phyloP scores from a whole-genome alignment of 2,797 vertebrate genomes.

The Mormyrops attenuatus region DNA sequence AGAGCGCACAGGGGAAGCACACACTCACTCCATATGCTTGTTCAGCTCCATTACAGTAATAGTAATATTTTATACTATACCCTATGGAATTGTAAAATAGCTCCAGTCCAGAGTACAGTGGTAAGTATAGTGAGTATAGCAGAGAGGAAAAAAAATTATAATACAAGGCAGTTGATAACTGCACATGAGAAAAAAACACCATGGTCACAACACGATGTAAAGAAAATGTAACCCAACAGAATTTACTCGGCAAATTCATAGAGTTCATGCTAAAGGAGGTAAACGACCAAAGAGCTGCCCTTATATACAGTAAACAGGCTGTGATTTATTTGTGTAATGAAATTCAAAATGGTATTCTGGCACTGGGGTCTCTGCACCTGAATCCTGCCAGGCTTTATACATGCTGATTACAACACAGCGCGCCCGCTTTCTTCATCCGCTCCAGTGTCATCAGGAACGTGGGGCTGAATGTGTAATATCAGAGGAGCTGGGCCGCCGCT shows the following conservation, averaged over 20 bases:
- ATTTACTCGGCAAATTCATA: conserved; percentile 48
- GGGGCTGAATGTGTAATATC: conserved; percentile 60
- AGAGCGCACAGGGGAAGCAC: conserved; percentile 75
- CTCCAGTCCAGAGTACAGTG: conserved; percentile 61
- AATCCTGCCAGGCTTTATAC: conserved; percentile 46
- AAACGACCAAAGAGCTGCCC: conserved; percentile 50
- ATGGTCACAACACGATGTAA: conserved; percentile 58
- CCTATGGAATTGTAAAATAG: conserved; percentile 61
- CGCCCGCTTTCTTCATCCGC: neutral
- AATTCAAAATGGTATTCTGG: conserved; percentile 43
- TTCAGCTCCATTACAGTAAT: conserved; percentile 56
- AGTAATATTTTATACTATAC: conserved; percentile 76
- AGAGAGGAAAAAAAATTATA: conserved; percentile 43
- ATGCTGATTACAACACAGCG: conserved; percentile 53
- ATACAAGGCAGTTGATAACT: neutral
- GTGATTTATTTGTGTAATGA: conserved; percentile 54
- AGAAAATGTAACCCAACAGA: conserved; percentile 50
- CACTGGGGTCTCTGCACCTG: conserved; percentile 47
- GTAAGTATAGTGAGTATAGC: conserved; percentile 52
- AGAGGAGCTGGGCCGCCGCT: conserved; percentile 52
- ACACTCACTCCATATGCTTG: conserved; percentile 93
- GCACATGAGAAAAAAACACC: conserved; percentile 49
- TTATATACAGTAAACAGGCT: conserved; percentile 54
- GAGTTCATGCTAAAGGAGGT: conserved; percentile 43
- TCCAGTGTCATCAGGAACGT: conserved; percentile 46